These are phyloP conservation scores for Epinotia demarniana DNA, from an alignment of 2,888 invertebrate species.

Conservation along the genomic window DNA sequence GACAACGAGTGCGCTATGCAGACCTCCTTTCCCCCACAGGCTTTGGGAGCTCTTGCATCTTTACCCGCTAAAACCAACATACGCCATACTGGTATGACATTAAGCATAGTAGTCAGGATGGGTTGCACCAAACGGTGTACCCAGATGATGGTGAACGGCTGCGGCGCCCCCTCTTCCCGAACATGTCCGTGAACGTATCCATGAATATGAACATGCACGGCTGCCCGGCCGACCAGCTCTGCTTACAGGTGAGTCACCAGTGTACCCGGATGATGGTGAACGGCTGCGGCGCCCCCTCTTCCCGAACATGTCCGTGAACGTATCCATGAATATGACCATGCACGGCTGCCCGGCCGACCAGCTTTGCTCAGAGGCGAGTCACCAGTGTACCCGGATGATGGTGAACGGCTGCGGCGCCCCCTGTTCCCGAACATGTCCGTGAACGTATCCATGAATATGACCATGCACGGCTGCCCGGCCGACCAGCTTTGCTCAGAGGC, in stretches of 20 bases:
- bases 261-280: conserved; percentile 82
- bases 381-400: conserved; percentile 81
- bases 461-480: conserved; percentile 92
- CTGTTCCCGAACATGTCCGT: conserved; percentile 97
- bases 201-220: conserved; percentile 99
- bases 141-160: conserved; percentile 86
- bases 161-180: conserved; percentile 88
- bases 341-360: conserved; percentile 89
- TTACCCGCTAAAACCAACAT: too few relatives aligned
- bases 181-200: conserved; percentile 98
- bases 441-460: conserved; percentile 99
- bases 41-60: too few relatives aligned
- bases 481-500: conserved; percentile 89
- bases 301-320: conserved; percentile 98
- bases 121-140: too few relatives aligned
- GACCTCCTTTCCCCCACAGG: too few relatives aligned
- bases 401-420: conserved; percentile 79
- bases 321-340: conserved; percentile 99
- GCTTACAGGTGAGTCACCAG: conserved; percentile 85
- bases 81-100: too few relatives aligned
- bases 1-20: too few relatives aligned
- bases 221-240: conserved; percentile 86
- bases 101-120: too few relatives aligned
- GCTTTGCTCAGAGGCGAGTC: conserved; percentile 87
- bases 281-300: conserved; percentile 85